Conservation (phyloP, 2,113 vertebrate species). For the human (Homo sapiens) region DNA sequence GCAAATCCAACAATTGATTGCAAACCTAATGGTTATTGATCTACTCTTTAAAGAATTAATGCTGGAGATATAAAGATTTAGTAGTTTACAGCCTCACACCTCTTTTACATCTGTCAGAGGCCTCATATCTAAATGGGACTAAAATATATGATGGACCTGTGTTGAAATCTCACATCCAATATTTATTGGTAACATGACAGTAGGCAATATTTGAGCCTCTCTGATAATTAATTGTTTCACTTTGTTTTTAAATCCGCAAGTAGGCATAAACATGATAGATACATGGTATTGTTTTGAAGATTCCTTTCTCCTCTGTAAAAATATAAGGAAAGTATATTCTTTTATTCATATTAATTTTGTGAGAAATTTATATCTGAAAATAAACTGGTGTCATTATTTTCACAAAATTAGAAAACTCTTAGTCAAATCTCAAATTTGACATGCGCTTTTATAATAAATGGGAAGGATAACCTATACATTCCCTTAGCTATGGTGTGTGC, state of each 20-base stretch:
- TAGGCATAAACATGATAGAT: not conserved
- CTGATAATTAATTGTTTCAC: not conserved
- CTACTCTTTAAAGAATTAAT: not conserved
- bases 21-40: not conserved
- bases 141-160: not conserved
- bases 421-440: not conserved
- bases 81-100: not conserved
- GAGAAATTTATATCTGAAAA: conserved; percentile 35
- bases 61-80: not conserved
- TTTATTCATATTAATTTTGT: conserved; percentile 23
- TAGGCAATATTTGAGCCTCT: not conserved
- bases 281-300: not conserved
- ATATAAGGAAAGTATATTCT: not conserved
- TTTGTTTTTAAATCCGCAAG: conserved; percentile 4
- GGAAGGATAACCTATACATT: not conserved
- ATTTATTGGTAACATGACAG: not conserved
- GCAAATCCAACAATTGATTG: not conserved
- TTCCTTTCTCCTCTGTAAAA: not conserved
- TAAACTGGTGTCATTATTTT: not conserved
- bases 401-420: conserved; percentile 20
- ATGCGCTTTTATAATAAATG: not conserved
- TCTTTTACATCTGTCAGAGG: not conserved
- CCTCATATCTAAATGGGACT: not conserved
- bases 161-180: not conserved
- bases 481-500: not conserved